Evolutionary conservation across 1,140 invertebrate species (phyloP).

Genomic region (Drosophila lacteicornis): DNA sequence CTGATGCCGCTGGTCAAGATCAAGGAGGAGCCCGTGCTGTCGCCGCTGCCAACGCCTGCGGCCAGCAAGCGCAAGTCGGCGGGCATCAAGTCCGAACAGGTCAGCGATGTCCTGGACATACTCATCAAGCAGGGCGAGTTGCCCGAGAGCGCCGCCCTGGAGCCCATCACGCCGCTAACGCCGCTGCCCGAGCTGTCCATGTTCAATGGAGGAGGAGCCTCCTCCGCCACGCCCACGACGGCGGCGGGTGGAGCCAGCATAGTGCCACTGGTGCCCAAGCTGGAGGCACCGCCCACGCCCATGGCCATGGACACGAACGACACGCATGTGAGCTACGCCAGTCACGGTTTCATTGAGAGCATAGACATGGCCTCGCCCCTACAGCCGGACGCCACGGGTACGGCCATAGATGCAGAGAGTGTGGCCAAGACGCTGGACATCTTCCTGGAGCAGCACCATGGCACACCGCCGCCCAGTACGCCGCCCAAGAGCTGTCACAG

Average conservation of each 20-base stretch:
- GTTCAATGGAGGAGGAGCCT: constrained; percentile 34
- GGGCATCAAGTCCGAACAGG: constrained; percentile 92
- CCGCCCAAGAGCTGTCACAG: constrained; percentile 59
- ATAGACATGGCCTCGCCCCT: constrained; percentile 80
- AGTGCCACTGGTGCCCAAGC: constrained; percentile 64
- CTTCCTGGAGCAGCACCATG: constrained; percentile 80
- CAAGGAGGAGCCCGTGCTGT: constrained; percentile 69
- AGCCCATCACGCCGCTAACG: constrained; percentile 88
- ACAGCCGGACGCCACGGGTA: constrained; percentile 44
- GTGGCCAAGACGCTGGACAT: constrained; percentile 80
- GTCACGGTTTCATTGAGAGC: constrained; percentile 67
- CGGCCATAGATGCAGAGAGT: constrained; percentile 66
- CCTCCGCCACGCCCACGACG: constrained; percentile 36
- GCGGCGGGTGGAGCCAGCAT: constrained; percentile 68
- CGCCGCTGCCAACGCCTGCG: constrained; percentile 18
- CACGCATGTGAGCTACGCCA: constrained; percentile 31
- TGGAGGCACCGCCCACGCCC: constrained; percentile 63
- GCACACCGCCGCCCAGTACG: constrained; percentile 64
- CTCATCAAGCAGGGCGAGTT: constrained; percentile 96
- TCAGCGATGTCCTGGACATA: constrained; percentile 98
- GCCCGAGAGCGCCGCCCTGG: constrained; percentile 93
- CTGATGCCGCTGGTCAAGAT: constrained; percentile 72
- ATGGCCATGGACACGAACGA: constrained; percentile 69
- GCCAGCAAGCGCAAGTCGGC: constrained; percentile 83
- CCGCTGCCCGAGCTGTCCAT: constrained; percentile 66